Evolutionary conservation across 2,888 invertebrate genomes (phyloP).

Genomic region (Lithophane socia): DNA sequence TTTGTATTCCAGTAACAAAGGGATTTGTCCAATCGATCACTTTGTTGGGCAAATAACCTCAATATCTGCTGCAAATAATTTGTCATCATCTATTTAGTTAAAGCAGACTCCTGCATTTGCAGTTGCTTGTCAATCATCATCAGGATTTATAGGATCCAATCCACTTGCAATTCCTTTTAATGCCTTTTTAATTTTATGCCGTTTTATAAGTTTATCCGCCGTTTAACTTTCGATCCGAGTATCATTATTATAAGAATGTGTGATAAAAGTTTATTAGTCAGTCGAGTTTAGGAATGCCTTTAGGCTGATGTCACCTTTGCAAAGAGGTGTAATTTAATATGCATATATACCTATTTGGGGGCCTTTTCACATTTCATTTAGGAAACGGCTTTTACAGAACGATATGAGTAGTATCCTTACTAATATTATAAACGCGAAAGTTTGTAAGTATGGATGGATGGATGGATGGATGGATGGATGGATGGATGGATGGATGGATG

Average conservation of each 20-base stretch:
- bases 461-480: too few relatives aligned
- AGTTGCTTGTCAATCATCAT: conserved; percentile 26
- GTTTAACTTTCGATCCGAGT: conserved; percentile 25
- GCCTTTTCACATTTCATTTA: conserved; percentile 14
- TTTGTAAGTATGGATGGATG: too few relatives aligned
- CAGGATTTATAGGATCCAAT: conserved; percentile 23
- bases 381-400: not conserved
- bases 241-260: conserved; percentile 33
- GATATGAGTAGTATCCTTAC: too few relatives aligned
- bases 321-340: conserved; percentile 35
- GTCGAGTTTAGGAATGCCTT: conserved; percentile 38
- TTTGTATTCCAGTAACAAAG: not conserved
- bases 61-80: not conserved
- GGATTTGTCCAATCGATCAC: conserved; percentile 3
- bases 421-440: too few relatives aligned
- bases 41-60: not conserved
- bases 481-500: too few relatives aligned
- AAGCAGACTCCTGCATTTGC: conserved; percentile 25
- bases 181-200: conserved; percentile 3
- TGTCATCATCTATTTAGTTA: conserved; percentile 28
- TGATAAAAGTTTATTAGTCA: conserved; percentile 54
- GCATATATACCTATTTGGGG: not conserved
- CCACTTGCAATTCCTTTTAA: conserved; percentile 5
- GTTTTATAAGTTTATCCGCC: not conserved
- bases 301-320: conserved; percentile 43